A percentile compares a stretch with the other conserved stretches of the same genome.
Conservation (phyloP, 2,113 vertebrate genomes). For the Hydrochoerus hydrochaeris region DNA sequence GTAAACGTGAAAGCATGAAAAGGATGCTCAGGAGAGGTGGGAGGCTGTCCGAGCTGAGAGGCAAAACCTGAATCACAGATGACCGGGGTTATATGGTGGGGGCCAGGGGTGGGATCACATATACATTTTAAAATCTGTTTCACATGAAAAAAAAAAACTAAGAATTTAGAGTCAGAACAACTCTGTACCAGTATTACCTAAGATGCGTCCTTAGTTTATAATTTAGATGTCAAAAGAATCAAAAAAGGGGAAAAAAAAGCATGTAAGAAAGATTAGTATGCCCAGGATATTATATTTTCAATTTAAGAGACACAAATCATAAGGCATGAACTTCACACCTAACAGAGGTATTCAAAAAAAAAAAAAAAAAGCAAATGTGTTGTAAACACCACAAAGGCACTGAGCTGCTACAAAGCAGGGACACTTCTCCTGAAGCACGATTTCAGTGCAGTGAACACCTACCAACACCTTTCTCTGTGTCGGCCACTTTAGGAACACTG, state of each 20-base stretch:
- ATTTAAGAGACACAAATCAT: constrained; percentile 4
- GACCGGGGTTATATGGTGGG: rapidly evolving
- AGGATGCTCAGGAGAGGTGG: not conserved
- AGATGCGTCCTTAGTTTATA: not conserved
- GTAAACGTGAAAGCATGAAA: not conserved
- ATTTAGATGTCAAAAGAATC: constrained; percentile 30
- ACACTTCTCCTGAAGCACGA: not conserved
- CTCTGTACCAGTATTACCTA: not conserved
- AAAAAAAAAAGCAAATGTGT: constrained; percentile 14
- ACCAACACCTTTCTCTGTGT: not conserved
- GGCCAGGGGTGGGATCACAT: rapidly evolving
- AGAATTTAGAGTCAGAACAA: not conserved
- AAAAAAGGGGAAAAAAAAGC: not conserved
- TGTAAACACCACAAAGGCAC: not conserved
- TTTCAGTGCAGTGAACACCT: not conserved
- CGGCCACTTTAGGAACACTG: not conserved
- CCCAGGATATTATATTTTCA: not conserved
- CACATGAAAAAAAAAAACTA: not conserved
- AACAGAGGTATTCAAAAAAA: not conserved
- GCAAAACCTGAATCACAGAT: not conserved
- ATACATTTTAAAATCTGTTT: not conserved
- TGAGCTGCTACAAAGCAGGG: constrained; percentile 1
- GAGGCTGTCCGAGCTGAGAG: rapidly evolving
- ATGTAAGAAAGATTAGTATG: not conserved
- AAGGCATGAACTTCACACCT: not conserved